Conservation (phyloP, 1,140 invertebrate genomes). For the Piezodorus guildinii region DNA sequence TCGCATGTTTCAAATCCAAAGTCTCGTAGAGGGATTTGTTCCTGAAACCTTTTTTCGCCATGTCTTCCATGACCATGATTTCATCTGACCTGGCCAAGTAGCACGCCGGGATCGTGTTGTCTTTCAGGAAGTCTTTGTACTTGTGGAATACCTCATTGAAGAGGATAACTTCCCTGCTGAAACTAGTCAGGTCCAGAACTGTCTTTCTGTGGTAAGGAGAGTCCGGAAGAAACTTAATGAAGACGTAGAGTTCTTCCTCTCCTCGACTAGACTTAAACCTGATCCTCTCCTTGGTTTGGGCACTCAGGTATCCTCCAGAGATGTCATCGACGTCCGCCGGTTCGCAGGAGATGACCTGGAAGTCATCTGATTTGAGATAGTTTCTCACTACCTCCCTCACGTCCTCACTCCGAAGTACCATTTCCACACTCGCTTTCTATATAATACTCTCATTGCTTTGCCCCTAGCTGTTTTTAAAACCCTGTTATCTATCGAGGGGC, state of each 20-base stretch:
- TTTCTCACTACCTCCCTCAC: too few relatives aligned
- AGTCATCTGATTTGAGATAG: neutral
- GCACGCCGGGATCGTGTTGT: neutral
- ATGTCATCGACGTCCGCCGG: neutral
- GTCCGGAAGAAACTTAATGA: neutral
- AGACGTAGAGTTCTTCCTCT: neutral
- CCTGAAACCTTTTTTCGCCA: neutral
- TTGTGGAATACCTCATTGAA: neutral
- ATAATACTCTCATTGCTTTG: too few relatives aligned
- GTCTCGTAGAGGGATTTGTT: neutral
- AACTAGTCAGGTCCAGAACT: neutral
- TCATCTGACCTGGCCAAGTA: conserved; percentile 8
- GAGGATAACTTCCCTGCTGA: neutral
- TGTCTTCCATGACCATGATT: conserved; percentile 7
- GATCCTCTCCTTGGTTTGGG: neutral
- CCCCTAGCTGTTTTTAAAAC: too few relatives aligned
- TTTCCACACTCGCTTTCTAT: too few relatives aligned
- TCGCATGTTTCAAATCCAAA: neutral
- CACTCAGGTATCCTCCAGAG: neutral
- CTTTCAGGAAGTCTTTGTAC: neutral
- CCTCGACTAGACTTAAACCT: neutral
- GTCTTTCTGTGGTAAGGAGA: neutral
- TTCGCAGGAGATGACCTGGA: neutral
- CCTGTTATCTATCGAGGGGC: too few relatives aligned
- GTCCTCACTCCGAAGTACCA: too few relatives aligned